These are phyloP conservation scores for Leptobrachium ailaonicum DNA, from an alignment of 2,113 vertebrate species.

Conservation along the genomic window DNA sequence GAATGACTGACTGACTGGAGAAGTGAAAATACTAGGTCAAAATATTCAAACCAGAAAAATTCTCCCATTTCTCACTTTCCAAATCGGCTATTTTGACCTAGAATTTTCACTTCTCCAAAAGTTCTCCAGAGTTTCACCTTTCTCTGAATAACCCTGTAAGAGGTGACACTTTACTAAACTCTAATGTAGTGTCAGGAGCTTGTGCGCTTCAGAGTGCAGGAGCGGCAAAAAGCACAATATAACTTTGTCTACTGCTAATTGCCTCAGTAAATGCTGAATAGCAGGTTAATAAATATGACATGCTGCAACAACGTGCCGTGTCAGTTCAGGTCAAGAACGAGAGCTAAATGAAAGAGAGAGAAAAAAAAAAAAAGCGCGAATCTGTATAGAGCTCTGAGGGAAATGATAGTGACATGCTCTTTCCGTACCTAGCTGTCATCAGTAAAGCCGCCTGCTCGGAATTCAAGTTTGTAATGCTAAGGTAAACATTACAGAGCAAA, in stretches of 20 bases:
- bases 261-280: slow-evolving; percentile 37
- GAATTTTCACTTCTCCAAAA: too few relatives aligned
- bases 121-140: too few relatives aligned
- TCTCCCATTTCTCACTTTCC: too few relatives aligned
- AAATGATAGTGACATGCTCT: slow-evolving; percentile 4
- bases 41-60: too few relatives aligned
- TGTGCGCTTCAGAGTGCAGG: too few relatives aligned
- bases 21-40: too few relatives aligned
- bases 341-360: not conserved
- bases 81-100: too few relatives aligned
- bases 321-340: slow-evolving; percentile 53
- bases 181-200: too few relatives aligned
- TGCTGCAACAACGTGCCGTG: slow-evolving; percentile 50
- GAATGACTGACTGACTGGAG: too few relatives aligned
- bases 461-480: slow-evolving; percentile 43
- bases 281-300: slow-evolving; percentile 53
- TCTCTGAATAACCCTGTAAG: too few relatives aligned
- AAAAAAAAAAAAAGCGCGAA: slow-evolving; percentile 17
- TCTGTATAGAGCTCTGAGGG: slow-evolving; percentile 35
- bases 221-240: not conserved
- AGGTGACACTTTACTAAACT: too few relatives aligned
- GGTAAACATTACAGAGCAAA: slow-evolving; percentile 6
- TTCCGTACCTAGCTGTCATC: slow-evolving; percentile 32
- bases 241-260: not conserved
- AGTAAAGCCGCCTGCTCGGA: slow-evolving; percentile 45